Base-by-base conservation (phyloP, 2,888 invertebrate species). In the Agrotis ipsilon region DNA sequence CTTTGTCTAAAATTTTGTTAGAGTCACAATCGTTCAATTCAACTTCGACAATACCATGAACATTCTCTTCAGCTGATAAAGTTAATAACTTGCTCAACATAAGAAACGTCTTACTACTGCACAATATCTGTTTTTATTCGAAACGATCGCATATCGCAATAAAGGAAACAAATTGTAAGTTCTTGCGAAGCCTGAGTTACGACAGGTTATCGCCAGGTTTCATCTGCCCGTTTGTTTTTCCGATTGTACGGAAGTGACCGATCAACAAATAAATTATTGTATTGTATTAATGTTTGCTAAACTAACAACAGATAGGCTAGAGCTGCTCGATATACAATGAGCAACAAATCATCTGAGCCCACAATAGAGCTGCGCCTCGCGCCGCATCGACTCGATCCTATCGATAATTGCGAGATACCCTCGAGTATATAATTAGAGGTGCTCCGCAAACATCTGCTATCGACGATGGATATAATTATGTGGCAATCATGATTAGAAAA, bases 381-480 rank as follows among this genome's bases (percentile, higher is more conserved):
- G 24, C 76, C 55, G 68, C 63, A 71, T 78, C 72, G 74, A 75
- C 68, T 81, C 60, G 86, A 88, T 88, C 82, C 79, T 80, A 85
- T 87, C 84, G 86, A 88, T 86, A 88, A 87, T 88, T 83, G 83
- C 80, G 58, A 74, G 71, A 77, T 79, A 81, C 70, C 43, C 64
- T 72, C 62, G 62, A 76, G 73, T 68, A 64, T 82, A 79, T 82
- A 82, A 88, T 87, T 83, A 81, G 78, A 76, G 79, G 70, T 73
- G 78, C 72, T 72, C 78, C 59, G 72, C 71, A 73, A 85, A 77
- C 76, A 80, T 81, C 62, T 58, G 63, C 54, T 76, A 66, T 84
- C 73, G 54, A 63, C 24, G 46, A 68, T 73, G 46, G 24, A 24
- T 62, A 64, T 80, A 82, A 82, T 82, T 82, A 63, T 60, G 51